Base-by-base conservation (phyloP, 2,888 invertebrate species). In the Elysia crispata region DNA sequence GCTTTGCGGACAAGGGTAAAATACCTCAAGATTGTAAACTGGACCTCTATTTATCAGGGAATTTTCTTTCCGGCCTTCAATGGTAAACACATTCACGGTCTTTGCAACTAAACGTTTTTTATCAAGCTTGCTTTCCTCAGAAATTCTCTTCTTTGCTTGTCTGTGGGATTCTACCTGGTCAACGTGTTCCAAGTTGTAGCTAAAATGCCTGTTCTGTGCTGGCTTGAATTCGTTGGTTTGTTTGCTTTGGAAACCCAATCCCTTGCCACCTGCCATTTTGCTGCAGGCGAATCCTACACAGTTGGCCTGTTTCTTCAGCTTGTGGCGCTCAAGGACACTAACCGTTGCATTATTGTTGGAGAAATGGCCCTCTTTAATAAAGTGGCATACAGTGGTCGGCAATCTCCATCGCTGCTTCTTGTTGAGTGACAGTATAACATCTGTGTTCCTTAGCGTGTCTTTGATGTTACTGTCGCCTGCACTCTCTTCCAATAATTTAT, bases 381-480 rank as follows among this genome's bases (percentile, higher is more conserved):
- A 81, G 20, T 85, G 77, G 69, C 85, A 82, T 0, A 89, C 72
- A 0, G 83, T 73, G 0, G 81, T 77, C 3, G 88, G 88, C 1
- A 89, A 77, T 8, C 70, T 75, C 89, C 89, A 89, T 73, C 89
- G 75, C 6, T 85, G 80, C 73, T 85, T 87, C 70, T 89, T 89
- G 81, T 87, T 89, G 20, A 89, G 81, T 0, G 89, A 89, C 67
- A 86, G 85, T 0, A 76, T 79, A 8, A 87, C 84, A 25, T 85
- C 76, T 20, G 66, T 79, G 28, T 64, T 33, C 5, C 25, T 13
- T 15, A 79, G 25, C 0, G 79, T 33, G n/a, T 62, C 28, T n/a
- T 3, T 72, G 15, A 75, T 57, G 31, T 31, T 1, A 18, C 49
- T 30, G 25, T 67, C 74, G 6, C 31, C 67, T 6, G 41, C 54